Base-by-base conservation (phyloP, 2,113 vertebrate genomes). In the Bombycilla garrulus region DNA sequence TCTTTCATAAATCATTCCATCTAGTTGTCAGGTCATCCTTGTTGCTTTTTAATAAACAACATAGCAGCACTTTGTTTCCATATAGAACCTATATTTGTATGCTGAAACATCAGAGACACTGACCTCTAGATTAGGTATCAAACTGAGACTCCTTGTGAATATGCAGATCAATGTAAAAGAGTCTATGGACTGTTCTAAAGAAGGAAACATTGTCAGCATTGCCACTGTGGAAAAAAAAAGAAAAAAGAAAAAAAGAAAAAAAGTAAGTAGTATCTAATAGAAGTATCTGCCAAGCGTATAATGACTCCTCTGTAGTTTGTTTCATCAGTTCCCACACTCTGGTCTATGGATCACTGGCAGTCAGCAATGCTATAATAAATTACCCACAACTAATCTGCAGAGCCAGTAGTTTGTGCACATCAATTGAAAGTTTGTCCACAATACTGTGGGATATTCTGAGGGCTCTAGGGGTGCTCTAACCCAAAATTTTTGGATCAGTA, bases 251-350 rank as follows among this genome's bases (percentile, higher is more conserved):
- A 60, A 60, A 17, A 16, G 2, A 24, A 74, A 26, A n/a, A 47
- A 26, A 14, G 38, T 38, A 20, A 11, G 12, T 11, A 14, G 18
- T 40, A 78, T 86, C 71, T 62, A 73, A 61, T 6, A 0, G 40
- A 87, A 65, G 29, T 95, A 58, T 82, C 44, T 88, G 70, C 50
- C 58, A 64, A 92, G 57, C 38, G 51, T 53, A 85, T 71, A 95
- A 71, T 85, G 73, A 79, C 54, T 81, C 6, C 60, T 83, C 80
- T 81, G 64, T 62, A 77, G 54, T n/a, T 88, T 72, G 44, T 29
- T 50, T 65, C 64, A 50, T 51, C 70, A 60, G 65, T 93, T 96
- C 81, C 87, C 81, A 94, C 61, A 85, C 56, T 51, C 57, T 2
- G 15, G n/a, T 58, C 48, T 67, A 15, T n/a, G 60, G 81, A 87